phyloP scores from a whole-genome alignment of 2,797 vertebrate species.

The Lateolabrax maculatus region DNA sequence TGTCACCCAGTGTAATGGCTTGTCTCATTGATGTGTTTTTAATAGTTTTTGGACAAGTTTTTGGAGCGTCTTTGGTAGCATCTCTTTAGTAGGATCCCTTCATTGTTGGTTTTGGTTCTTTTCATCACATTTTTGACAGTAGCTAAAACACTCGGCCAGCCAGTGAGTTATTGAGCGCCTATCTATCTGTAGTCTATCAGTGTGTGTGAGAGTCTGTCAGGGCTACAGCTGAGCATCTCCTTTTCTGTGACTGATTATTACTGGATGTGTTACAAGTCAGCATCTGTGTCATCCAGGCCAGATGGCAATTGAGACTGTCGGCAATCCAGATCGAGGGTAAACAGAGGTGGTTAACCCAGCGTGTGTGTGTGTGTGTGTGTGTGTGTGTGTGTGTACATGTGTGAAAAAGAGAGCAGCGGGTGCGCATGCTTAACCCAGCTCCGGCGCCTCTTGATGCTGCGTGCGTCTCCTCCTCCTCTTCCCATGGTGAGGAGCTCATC shows the following conservation, averaged over 20 bases:
- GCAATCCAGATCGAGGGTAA: constrained; percentile 40
- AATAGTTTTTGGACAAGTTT: neutral
- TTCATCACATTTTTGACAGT: neutral
- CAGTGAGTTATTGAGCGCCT: neutral
- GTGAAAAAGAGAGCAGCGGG: constrained; percentile 41
- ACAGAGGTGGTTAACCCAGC: constrained; percentile 35
- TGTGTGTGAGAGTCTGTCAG: neutral
- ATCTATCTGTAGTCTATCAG: neutral
- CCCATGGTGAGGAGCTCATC: constrained; percentile 72
- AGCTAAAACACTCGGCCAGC: neutral
- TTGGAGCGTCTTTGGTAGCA: too few species aligned
- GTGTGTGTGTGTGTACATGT: constrained; percentile 13
- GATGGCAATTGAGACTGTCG: constrained; percentile 6
- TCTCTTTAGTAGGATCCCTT: neutral
- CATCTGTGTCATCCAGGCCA: constrained; percentile 36
- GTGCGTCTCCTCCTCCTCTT: constrained; percentile 61
- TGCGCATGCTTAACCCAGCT: constrained; percentile 69
- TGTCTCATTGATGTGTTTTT: neutral
- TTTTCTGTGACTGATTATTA: constrained; percentile 36
- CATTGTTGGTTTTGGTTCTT: neutral
- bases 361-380: constrained; percentile 20
- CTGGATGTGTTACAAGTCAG: constrained; percentile 35
- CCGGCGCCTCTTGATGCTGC: constrained; percentile 70
- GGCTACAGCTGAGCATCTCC: constrained; percentile 3
- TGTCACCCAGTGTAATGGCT: neutral